phyloP scores from a whole-genome alignment of 92 coral and sea anemone species.

The Epizoanthus rinbou region DNA sequence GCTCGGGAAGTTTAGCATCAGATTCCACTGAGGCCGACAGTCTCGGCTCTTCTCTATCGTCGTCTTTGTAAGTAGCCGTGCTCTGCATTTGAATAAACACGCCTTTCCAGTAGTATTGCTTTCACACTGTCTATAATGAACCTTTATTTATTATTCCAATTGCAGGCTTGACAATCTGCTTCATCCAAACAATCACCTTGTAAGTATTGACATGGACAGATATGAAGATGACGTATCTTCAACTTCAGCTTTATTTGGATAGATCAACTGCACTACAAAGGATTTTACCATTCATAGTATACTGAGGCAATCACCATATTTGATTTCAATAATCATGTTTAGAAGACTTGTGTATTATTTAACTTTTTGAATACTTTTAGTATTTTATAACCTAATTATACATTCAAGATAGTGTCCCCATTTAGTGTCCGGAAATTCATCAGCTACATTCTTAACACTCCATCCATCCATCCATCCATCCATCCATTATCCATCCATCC shows the following conservation, averaged over 20 bases:
- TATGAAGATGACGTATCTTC: not conserved
- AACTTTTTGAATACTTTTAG: too few relatives aligned
- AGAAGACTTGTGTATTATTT: too few relatives aligned
- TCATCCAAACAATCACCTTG: slow-evolving; percentile 36
- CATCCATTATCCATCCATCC: slow-evolving; percentile 30
- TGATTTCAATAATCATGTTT: too few relatives aligned
- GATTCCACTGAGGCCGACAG: slow-evolving; percentile 71
- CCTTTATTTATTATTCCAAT: not conserved
- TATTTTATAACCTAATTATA: too few relatives aligned
- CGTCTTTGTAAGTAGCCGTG: slow-evolving; percentile 65
- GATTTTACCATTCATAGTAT: not conserved
- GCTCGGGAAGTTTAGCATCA: slow-evolving; percentile 49
- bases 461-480: not conserved
- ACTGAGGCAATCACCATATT: too few relatives aligned
- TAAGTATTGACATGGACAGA: not conserved
- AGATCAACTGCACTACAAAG: not conserved
- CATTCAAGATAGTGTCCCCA: too few relatives aligned
- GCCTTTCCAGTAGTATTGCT: not conserved
- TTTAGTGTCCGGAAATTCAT: too few relatives aligned
- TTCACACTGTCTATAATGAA: not conserved
- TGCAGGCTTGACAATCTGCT: slow-evolving; percentile 61
- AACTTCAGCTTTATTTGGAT: not conserved
- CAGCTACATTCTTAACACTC: too few relatives aligned
- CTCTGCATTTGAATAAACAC: not conserved
- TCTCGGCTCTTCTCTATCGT: slow-evolving; percentile 63